phyloP scores from a whole-genome alignment of 2,113 vertebrate genomes.

The Theropithecus gelada region DNA sequence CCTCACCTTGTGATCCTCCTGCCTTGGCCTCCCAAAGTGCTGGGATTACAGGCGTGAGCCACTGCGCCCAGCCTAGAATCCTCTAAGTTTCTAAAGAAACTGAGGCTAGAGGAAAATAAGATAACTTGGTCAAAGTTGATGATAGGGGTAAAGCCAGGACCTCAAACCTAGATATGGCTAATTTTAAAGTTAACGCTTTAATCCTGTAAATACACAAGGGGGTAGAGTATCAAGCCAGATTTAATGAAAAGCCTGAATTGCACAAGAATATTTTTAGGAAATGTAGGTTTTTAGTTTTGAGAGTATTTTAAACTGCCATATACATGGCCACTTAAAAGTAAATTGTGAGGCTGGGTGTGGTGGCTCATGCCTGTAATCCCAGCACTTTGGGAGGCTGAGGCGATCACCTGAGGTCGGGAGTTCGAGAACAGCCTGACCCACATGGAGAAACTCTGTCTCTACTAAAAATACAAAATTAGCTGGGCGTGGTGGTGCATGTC shows the following conservation, averaged over 20 bases:
- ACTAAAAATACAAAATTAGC: too few species aligned
- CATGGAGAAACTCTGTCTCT: too few species aligned
- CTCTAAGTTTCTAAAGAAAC: neutral
- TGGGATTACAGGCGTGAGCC: too few species aligned
- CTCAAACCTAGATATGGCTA: neutral
- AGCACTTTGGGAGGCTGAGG: too few species aligned
- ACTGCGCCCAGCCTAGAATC: neutral
- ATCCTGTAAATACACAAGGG: neutral
- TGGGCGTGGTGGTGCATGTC: too few species aligned
- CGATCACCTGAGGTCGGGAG: too few species aligned
- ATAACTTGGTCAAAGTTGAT: neutral
- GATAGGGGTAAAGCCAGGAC: neutral
- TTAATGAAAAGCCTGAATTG: neutral
- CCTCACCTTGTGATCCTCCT: too few species aligned
- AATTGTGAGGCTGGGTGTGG: too few species aligned
- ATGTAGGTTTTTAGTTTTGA: neutral
- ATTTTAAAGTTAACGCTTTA: neutral
- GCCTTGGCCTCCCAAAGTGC: too few species aligned
- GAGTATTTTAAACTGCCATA: neutral
- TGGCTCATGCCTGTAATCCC: too few species aligned
- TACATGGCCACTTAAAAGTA: neutral
- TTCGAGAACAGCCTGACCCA: too few species aligned
- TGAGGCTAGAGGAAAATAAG: neutral
- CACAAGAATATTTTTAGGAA: slow-evolving; percentile 14
- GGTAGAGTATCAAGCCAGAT: neutral